Percentiles rank a stretch among this genome's conserved stretches.
Conservation (phyloP, 1,140 invertebrate species). For the Pogonomyrmex californicus region DNA sequence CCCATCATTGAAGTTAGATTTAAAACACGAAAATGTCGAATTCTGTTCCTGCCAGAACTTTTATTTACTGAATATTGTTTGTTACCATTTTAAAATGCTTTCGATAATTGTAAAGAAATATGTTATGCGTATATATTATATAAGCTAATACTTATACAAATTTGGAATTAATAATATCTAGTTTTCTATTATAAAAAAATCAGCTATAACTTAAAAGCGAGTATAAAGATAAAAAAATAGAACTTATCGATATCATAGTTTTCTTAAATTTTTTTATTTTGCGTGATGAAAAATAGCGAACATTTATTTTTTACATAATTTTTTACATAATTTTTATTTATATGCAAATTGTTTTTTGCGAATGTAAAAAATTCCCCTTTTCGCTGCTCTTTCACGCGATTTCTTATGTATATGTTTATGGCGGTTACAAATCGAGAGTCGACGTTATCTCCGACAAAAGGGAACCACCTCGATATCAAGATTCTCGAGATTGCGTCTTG, state of each 20-base stretch:
- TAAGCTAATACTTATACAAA: no score
- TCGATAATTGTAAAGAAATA: neutral
- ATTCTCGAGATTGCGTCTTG: neutral
- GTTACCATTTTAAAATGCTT: neutral
- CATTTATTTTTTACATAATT: conserved; percentile 3
- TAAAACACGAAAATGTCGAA: conserved; percentile 19
- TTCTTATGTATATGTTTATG: conserved; percentile 16
- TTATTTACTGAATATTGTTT: neutral
- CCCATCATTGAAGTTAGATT: conserved; percentile 25
- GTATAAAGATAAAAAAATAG: neutral
- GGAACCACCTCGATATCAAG: conserved; percentile 1
- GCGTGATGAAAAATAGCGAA: neutral
- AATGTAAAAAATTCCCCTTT: neutral
- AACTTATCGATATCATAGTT: neutral
- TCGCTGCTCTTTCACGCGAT: neutral
- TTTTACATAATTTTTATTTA: neutral
- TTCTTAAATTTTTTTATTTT: conserved; percentile 1
- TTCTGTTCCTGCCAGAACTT: neutral
- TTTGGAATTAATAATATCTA: neutral
- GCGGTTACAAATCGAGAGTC: neutral
- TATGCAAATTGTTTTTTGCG: neutral
- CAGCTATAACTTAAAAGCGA: neutral
- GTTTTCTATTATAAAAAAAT: neutral
- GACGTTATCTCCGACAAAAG: neutral
- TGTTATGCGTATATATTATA: neutral